A percentile compares a stretch with the other conserved stretches of the same genome.
These are phyloP conservation scores for Aegypius monachus DNA, from an alignment of 2,113 vertebrate species.

Conservation along the genomic window DNA sequence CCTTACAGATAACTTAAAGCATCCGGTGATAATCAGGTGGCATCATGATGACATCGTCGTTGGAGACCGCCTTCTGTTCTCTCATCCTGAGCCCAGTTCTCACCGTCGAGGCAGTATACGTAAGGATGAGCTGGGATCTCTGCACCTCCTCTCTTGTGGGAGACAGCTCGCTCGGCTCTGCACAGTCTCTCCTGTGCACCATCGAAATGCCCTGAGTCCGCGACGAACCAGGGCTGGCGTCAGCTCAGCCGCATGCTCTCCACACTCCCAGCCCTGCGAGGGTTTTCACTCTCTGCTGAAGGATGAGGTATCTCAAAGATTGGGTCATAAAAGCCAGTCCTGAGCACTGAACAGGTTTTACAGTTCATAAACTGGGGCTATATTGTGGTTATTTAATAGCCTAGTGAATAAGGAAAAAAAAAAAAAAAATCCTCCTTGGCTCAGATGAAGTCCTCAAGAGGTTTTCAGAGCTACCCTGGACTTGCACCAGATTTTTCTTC, in stretches of 20 bases:
- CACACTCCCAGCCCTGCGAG: not conserved
- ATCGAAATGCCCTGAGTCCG: fast-evolving
- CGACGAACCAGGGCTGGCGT: not conserved
- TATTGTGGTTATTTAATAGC: not conserved
- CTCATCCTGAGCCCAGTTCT: not conserved
- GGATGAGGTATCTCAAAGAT: not conserved
- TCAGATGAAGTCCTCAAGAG: not conserved
- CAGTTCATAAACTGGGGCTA: not conserved
- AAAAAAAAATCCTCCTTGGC: not conserved
- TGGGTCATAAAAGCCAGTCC: not conserved
- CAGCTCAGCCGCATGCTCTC: not conserved
- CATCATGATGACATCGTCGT: not conserved
- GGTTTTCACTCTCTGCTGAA: not conserved
- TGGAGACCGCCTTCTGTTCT: not conserved
- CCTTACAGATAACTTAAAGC: not conserved
- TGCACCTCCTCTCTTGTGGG: not conserved
- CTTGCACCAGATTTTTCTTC: not conserved
- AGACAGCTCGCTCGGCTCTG: not conserved
- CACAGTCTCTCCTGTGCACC: not conserved
- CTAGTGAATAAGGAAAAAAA: not conserved
- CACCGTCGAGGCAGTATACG: fast-evolving
- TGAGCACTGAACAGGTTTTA: not conserved
- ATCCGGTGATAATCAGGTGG: not conserved
- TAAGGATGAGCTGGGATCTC: not conserved
- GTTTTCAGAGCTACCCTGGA: not conserved